Evolutionary conservation across 2,888 invertebrate species (phyloP).

Genomic region (Andrena bucephala): DNA sequence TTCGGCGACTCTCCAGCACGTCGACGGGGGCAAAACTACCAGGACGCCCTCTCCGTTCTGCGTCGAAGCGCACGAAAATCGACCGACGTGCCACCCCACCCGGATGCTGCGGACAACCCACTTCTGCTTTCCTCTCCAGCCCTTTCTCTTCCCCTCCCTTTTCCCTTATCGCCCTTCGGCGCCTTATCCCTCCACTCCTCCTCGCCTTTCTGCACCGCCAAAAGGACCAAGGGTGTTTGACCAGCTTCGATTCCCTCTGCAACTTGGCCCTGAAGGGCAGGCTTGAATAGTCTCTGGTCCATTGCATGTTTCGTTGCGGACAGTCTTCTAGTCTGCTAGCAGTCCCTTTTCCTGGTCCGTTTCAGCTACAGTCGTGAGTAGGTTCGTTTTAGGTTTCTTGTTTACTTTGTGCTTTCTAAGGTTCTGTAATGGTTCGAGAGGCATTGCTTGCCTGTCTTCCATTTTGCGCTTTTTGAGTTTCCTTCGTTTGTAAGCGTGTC

Average conservation of each 20-base stretch:
- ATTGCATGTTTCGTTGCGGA: not conserved
- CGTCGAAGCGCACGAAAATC: constrained; percentile 71
- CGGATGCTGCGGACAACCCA: constrained; percentile 70
- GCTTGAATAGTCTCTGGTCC: constrained; percentile 1
- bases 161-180: not conserved
- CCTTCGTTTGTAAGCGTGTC: no score
- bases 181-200: not conserved
- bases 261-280: not conserved
- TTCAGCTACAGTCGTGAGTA: not conserved
- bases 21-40: constrained; percentile 50
- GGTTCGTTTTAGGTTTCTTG: not conserved
- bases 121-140: constrained; percentile 23
- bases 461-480: no score
- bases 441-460: no score
- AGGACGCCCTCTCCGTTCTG: constrained; percentile 69
- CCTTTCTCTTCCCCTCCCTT: not conserved
- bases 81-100: constrained; percentile 67
- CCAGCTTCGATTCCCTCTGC: not conserved
- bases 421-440: no score
- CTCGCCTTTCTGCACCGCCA: not conserved
- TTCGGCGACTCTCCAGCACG: constrained; percentile 42
- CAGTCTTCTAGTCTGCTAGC: not conserved
- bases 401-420: no score
- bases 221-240: not conserved
- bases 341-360: not conserved